Evolutionary conservation across 2,888 invertebrate genomes (phyloP), one percentile per base, ranked within the genome.

Genomic region (Sarcophaga variegata): DNA sequence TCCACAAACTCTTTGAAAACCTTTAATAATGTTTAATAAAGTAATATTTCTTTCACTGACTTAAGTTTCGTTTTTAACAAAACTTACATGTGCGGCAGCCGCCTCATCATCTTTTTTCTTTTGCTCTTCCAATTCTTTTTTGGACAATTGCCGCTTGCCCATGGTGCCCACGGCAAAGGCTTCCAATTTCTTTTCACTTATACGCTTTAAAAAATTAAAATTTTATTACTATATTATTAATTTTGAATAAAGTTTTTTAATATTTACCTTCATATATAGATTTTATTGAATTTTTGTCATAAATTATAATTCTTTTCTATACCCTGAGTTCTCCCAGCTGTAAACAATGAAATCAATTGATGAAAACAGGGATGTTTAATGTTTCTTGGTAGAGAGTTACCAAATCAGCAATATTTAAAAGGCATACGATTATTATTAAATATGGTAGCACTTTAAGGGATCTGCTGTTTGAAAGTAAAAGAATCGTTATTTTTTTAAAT

Each of bases 1-100:
- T 98, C 98, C 66, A 99, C 98, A 95, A 99, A 99, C 93, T 99
- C 99, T 94, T 99, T 97, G 93, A 98, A 99, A 0, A 97, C 98
- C 96, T 97, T 17, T 22, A 62, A 81, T 83, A 77, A 37, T 37
- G 10, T 37, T 37, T 37, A 37, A 78, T 60, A 64, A 14, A 69
- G n/a, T 45, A 37, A 69, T 59, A 14, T 54, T 3, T 14, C 25
- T 14, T 12, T 14, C 3, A 27, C 3, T 17, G 3, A 17, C 10
- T 3, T n/a, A 2, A n/a, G 25, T 22, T 54, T 59, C 82, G 47
- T 64, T 59, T 60, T 6, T 59, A 8, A 37, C 37, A 37, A 12
- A 63, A 93, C 94, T 94, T 94, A 97, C 97, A 94, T 97, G 97
- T 89, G 97, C 98, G 1, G 97, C 97, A n/a, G 97, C 97, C 93